Conservation (phyloP, 2,113 vertebrate species). For the Herpetotheres cachinnans region DNA sequence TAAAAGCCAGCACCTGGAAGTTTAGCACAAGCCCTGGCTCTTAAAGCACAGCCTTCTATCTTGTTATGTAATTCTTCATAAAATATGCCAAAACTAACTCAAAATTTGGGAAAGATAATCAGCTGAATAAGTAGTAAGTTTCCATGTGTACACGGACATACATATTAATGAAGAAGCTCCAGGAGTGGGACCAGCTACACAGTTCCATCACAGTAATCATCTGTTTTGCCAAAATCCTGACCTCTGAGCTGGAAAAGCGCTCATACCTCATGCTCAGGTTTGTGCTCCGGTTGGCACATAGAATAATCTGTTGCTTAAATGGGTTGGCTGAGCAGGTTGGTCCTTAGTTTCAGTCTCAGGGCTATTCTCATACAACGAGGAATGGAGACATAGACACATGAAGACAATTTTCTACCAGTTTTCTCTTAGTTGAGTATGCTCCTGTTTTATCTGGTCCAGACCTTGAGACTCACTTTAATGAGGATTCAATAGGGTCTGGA, state of each 20-base stretch:
- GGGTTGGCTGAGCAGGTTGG: not conserved
- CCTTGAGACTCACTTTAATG: not conserved
- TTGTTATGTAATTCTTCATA: not conserved
- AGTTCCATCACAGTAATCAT: not conserved
- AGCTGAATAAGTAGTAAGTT: not conserved
- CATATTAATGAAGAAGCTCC: not conserved
- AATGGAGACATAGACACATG: not conserved
- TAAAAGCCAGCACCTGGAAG: not conserved
- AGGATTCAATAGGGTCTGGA: not conserved
- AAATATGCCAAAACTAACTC: not conserved
- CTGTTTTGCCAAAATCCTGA: not conserved
- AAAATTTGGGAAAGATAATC: not conserved
- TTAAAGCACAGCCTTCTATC: not conserved
- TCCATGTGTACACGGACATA: not conserved
- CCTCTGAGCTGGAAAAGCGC: not conserved
- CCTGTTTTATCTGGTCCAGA: not conserved
- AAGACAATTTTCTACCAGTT: not conserved
- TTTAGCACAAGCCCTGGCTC: not conserved
- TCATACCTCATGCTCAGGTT: not conserved
- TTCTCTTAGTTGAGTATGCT: not conserved
- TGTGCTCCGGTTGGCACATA: not conserved
- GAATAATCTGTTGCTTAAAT: not conserved
- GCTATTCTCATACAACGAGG: not conserved
- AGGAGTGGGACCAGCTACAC: not conserved
- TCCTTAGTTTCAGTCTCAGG: not conserved